Percentiles rank a stretch among this genome's conserved stretches.
Evolutionary conservation across 2,113 vertebrate species (phyloP).

Genomic region (Kryptolebias marmoratus): DNA sequence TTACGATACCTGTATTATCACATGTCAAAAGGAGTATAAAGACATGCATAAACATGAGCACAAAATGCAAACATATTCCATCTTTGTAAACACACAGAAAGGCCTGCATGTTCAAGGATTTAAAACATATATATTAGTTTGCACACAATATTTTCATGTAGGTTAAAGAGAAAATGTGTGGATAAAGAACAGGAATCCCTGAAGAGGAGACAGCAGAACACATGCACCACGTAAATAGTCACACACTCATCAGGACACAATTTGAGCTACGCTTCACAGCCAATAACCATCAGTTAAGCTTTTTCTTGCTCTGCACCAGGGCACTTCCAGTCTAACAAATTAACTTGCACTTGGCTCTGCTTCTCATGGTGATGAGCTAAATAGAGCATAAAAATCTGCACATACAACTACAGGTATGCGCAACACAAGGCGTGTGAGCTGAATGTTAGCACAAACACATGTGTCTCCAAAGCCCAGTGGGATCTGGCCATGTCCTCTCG

Average conservation of each 20-base stretch:
- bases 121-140: too few species aligned
- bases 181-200: conserved; percentile 19
- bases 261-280: neutral
- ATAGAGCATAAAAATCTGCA: conserved; percentile 73
- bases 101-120: too few species aligned
- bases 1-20: too few species aligned
- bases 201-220: conserved; percentile 26
- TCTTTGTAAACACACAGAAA: neutral
- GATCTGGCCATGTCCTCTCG: conserved; percentile 59
- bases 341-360: conserved; percentile 61
- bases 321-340: conserved; percentile 64
- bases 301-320: conserved; percentile 45
- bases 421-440: conserved; percentile 69
- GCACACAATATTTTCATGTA: conserved; percentile 6
- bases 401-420: conserved; percentile 25
- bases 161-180: conserved; percentile 30
- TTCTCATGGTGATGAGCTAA: conserved; percentile 66
- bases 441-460: conserved; percentile 66
- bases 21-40: too few species aligned
- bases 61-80: neutral
- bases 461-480: conserved; percentile 65
- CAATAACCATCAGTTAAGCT: conserved; percentile 40
- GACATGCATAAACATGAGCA: conserved; percentile 35
- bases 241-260: neutral
- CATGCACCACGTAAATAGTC: conserved; percentile 26